Percentiles rank a stretch among this genome's conserved stretches.
Evolutionary conservation across 2,888 invertebrate species (phyloP).

Genomic region (Drosophila aldrichi): DNA sequence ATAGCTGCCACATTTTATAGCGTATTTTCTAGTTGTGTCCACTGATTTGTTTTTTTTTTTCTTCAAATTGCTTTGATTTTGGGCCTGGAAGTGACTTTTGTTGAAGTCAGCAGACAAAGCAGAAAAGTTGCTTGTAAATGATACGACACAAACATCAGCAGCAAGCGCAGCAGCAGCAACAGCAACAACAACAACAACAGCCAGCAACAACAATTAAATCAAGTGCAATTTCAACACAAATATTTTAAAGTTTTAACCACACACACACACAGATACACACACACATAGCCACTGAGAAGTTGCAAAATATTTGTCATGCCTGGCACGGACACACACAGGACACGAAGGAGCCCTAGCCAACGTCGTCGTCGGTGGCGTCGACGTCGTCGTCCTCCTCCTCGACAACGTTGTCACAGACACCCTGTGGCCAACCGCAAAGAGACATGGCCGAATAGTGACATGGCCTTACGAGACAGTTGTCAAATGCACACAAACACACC

Average conservation of each 20-base stretch:
- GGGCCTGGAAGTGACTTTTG: conserved; percentile 68
- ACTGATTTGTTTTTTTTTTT: background rate
- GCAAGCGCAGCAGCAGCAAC: conserved; percentile 19
- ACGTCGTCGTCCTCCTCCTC: conserved; percentile 23
- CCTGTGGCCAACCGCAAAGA: conserved; percentile 80
- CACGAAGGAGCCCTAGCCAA: conserved; percentile 47
- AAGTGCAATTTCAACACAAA: conserved; percentile 78
- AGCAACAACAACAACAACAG: conserved; percentile 24
- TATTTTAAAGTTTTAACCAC: conserved; percentile 74
- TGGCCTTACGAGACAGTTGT: conserved; percentile 79
- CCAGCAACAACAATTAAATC: conserved; percentile 76
- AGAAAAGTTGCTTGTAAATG: conserved; percentile 66
- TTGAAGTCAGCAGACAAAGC: conserved; percentile 60
- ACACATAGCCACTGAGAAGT: conserved; percentile 57
- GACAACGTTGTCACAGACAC: conserved; percentile 73
- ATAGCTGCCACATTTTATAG: background rate
- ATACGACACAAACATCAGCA: conserved; percentile 58
- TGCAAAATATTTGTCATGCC: conserved; percentile 79
- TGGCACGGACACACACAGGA: conserved; percentile 66
- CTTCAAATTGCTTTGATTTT: conserved; percentile 23
- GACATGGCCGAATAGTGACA: conserved; percentile 78
- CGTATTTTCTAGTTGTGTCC: conserved; percentile 2
- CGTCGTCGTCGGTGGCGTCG: conserved; percentile 50
- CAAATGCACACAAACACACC: conserved; percentile 57
- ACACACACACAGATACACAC: conserved; percentile 20